Base-by-base conservation (phyloP, 2,113 vertebrate species). In the Amblyopsis rosae region DNA sequence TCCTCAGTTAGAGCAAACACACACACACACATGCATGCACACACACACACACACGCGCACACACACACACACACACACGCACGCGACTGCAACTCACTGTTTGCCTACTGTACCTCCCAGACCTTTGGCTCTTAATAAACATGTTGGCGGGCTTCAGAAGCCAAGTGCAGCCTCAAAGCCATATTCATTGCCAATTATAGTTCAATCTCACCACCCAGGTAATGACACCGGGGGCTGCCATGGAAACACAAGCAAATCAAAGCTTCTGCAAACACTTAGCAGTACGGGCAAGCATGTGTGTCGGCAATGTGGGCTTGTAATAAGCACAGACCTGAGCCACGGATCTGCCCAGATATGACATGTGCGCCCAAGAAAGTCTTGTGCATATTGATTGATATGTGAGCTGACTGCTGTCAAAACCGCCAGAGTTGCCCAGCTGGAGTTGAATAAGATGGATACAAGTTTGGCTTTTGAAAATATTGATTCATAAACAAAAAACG, bases 321-420 rank as follows among this genome's bases (percentile, higher is more conserved):
- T 5, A 41, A 8, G 35, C 35, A 6, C 5, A 41, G 35, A 41
- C 35, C 35, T 41, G 35, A 41, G 35, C 35, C 35, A 8, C 1
- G 35, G 35, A 41, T 41, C 35, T 41, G 35, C 7, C 35, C 35
- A 41, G 35, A 41, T 41, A 50, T 50, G 51, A 15, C 7, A 0
- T 54, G 26, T 58, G 26, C 11, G 5, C 26, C 6, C 56, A 58
- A 33, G 12, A 58, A 33, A 5, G 1, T 4, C 19, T 12, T 26
- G 56, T 12, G 12, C 12, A 58, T 11, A 32, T 32, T 55, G 16
- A 6, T 17, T 17, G n/a, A 55, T 16, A 8, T 55, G n/a, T 55
- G 15, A 10, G n/a, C n/a, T 16, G 9, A 55, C 17, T 17, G n/a
- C n/a, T 9, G n/a, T 55, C 57, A 69, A 53, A 70, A 68, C 62